Conservation (phyloP, 2,888 invertebrate genomes). For the Trissoscelio sp. region DNA sequence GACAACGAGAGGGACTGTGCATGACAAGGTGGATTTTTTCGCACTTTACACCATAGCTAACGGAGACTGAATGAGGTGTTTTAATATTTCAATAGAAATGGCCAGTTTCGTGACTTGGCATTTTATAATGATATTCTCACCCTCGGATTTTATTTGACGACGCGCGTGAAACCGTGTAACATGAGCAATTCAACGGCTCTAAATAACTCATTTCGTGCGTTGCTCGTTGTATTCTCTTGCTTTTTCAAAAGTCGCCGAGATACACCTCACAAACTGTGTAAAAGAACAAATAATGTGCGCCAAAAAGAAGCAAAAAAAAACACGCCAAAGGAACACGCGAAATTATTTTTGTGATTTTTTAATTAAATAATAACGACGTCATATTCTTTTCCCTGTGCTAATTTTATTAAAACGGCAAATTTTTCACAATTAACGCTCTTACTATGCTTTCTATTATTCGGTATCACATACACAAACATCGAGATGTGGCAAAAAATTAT, state of each 20-base stretch:
- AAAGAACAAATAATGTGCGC: conserved; percentile 59
- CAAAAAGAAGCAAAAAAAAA: not conserved
- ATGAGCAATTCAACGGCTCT: conserved; percentile 78
- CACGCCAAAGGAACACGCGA: conserved; percentile 15
- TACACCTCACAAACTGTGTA: conserved; percentile 38
- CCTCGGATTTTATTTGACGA: conserved; percentile 79
- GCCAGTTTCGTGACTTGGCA: conserved; percentile 83
- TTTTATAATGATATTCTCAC: conserved; percentile 83
- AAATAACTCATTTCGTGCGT: conserved; percentile 77
- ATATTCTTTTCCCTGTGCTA: conserved; percentile 52
- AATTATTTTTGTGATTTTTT: conserved; percentile 64
- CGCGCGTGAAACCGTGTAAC: conserved; percentile 72
- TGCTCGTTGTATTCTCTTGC: conserved; percentile 43
- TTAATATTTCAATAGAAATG: conserved; percentile 83
- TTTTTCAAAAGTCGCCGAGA: conserved; percentile 62
- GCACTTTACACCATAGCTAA: conserved; percentile 80
- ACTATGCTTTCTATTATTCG: conserved; percentile 36
- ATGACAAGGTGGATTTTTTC: conserved; percentile 83
- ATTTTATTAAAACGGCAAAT: conserved; percentile 59
- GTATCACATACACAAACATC: not conserved
- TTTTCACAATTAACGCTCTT: conserved; percentile 57
- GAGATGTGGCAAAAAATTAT: conserved; percentile 31
- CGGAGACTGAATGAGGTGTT: conserved; percentile 82
- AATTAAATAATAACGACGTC: conserved; percentile 62
- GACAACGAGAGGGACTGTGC: conserved; percentile 80